A percentile compares a stretch with the other conserved stretches of the same genome.
These are phyloP conservation scores for Plagodis dolabraria DNA, from an alignment of 2,888 invertebrate genomes.

Conservation along the genomic window DNA sequence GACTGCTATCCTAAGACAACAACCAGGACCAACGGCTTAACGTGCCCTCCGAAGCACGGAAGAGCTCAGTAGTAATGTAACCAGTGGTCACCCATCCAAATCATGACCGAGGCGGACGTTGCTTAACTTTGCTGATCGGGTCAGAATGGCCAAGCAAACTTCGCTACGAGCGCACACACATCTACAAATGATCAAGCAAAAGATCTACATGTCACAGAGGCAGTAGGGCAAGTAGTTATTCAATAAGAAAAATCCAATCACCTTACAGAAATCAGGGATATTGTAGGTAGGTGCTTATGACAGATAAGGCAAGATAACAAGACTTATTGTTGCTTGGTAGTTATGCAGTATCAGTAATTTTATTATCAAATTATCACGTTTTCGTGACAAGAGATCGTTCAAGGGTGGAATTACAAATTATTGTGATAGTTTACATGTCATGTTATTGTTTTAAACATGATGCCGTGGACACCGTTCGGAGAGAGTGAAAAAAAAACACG, in stretches of 20 bases:
- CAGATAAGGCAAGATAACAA: constrained; percentile 10
- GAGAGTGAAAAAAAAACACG: constrained; percentile 13
- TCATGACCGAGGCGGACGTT: too few species aligned
- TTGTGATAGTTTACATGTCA: constrained; percentile 1
- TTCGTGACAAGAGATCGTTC: constrained; percentile 25
- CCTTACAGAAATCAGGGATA: constrained; percentile 21
- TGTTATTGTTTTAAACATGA: constrained; percentile 17
- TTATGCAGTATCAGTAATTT: constrained; percentile 16
- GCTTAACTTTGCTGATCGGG: too few species aligned
- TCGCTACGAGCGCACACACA: too few species aligned
- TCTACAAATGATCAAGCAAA: too few species aligned
- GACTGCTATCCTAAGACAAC: too few species aligned
- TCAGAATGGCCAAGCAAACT: too few species aligned
- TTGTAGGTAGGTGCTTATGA: neutral
- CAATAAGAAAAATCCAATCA: neutral
- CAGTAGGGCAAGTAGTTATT: too few species aligned
- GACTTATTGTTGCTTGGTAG: constrained; percentile 8
- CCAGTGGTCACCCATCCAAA: too few species aligned
- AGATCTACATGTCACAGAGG: too few species aligned
- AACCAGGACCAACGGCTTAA: too few species aligned
- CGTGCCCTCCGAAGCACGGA: too few species aligned
- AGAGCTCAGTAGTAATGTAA: too few species aligned
- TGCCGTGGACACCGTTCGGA: constrained; percentile 9
- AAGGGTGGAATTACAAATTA: constrained; percentile 18
- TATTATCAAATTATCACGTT: constrained; percentile 25